A percentile compares a stretch with the other conserved stretches of the same genome.
Evolutionary conservation across 1,140 invertebrate genomes (phyloP).

Genomic region (Macrobrachium nipponense): DNA sequence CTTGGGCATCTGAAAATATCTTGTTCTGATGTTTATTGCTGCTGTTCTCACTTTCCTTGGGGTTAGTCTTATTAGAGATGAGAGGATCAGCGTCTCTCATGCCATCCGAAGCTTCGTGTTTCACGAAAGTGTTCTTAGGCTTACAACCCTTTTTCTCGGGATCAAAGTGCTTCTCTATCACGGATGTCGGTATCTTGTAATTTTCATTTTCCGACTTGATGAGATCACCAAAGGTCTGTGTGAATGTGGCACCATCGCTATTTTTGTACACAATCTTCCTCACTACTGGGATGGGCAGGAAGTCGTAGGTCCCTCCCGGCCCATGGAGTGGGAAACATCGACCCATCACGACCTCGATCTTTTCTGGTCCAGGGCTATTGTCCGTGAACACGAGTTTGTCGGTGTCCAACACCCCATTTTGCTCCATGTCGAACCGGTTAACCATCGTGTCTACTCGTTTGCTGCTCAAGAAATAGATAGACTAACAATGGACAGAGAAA

Average conservation of each 20-base stretch:
- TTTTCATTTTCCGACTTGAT: neutral
- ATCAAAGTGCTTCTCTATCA: neutral
- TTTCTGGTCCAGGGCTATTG: neutral
- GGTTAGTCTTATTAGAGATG: too few relatives aligned
- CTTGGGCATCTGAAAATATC: too few relatives aligned
- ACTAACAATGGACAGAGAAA: too few relatives aligned
- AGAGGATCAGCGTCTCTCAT: too few relatives aligned
- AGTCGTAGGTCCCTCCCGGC: neutral
- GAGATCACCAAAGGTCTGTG: neutral
- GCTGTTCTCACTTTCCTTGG: too few relatives aligned
- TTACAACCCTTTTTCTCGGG: too few relatives aligned
- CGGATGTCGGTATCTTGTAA: neutral
- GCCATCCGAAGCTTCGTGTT: too few relatives aligned
- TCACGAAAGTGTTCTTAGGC: too few relatives aligned
- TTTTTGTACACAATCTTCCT: slow-evolving; percentile 27
- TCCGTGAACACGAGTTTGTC: neutral
- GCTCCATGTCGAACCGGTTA: too few relatives aligned
- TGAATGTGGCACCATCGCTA: neutral
- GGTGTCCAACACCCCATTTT: neutral
- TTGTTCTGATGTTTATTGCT: too few relatives aligned
- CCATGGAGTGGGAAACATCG: slow-evolving; percentile 34
- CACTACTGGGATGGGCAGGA: slow-evolving; percentile 5
- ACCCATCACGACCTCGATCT: slow-evolving; percentile 40
- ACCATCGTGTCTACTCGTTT: too few relatives aligned
- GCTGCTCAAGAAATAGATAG: too few relatives aligned